Base-by-base conservation (phyloP, 2,797 vertebrate genomes). In the Danio choprae region DNA sequence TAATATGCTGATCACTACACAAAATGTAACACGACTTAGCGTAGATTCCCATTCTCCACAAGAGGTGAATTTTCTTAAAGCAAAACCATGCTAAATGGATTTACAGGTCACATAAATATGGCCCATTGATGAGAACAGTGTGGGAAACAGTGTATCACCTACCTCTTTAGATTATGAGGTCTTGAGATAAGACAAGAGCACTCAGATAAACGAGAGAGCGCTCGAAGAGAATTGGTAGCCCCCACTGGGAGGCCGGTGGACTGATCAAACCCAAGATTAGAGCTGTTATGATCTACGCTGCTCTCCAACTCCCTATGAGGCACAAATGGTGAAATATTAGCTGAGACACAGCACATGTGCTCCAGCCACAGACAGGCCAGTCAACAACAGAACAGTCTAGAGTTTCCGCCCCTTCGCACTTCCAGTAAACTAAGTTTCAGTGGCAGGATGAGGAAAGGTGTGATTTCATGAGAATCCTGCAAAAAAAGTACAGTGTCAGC, bases 261-360 rank as follows among this genome's bases (percentile, higher is more conserved):
- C 67, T 79, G 78, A 81, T 81, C 63, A 44, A 70, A 79, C 12
- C 58, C 9, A 73, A 83, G 79, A 81, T 81, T 81, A 84, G 16
- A 74, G 74, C 48, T 60, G 74, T 68, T 71, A 76, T 81, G 72
- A 81, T 74, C 59, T 79, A 74, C 60, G 59, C 70, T 55, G 60
- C 77, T 69, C 43, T 51, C 74, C 36, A 55, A 68, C 64, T 62
- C 71, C 41, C 74, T 55, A 64, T 22, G 18, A 62, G 41, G 20
- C 58, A 63, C 22, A 74, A 62, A 70, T 36, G 12, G 62, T 40
- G 58, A 81, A 81, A 79, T 79, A 79, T 81, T 81, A 79, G 48
- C 74, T 6, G 11, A 22, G 65, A 81, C 55, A 58, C 18, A 11
- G 29, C 4, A 68, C 44, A 77, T 53, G 63, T 80, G 62, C 41